Evolutionary conservation across 2,113 vertebrate genomes (phyloP).

Genomic region (Asarcornis scutulata): DNA sequence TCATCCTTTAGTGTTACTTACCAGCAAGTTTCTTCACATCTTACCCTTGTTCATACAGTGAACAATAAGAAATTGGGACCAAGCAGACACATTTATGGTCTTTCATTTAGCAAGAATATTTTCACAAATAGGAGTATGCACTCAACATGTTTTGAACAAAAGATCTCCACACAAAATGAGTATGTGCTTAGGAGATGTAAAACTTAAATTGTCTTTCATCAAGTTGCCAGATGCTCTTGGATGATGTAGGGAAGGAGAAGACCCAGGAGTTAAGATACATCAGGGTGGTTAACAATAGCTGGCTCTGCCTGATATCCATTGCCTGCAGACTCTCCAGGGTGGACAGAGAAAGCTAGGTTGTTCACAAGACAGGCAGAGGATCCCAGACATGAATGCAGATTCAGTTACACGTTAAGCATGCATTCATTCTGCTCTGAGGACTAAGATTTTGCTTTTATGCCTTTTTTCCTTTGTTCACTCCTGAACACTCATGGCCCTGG

Average conservation of each 20-base stretch:
- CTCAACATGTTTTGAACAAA: neutral
- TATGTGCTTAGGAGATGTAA: neutral
- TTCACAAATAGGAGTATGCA: neutral
- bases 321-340: neutral
- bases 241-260: neutral
- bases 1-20: neutral
- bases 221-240: neutral
- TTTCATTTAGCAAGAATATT: neutral
- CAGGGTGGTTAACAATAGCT: neutral
- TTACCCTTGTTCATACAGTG: neutral
- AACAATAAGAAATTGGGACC: neutral
- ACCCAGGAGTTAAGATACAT: neutral
- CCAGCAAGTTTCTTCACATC: neutral
- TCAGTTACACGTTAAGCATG: neutral
- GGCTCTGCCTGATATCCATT: neutral
- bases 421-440: neutral
- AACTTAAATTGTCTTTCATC: neutral
- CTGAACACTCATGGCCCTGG: neutral
- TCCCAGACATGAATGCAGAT: neutral
- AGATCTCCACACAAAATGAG: neutral
- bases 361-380: neutral
- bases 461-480: neutral
- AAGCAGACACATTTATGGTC: neutral
- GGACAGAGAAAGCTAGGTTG: neutral
- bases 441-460: neutral